Conservation (phyloP, 1,140 invertebrate genomes). For the Platyscapa corneri region DNA sequence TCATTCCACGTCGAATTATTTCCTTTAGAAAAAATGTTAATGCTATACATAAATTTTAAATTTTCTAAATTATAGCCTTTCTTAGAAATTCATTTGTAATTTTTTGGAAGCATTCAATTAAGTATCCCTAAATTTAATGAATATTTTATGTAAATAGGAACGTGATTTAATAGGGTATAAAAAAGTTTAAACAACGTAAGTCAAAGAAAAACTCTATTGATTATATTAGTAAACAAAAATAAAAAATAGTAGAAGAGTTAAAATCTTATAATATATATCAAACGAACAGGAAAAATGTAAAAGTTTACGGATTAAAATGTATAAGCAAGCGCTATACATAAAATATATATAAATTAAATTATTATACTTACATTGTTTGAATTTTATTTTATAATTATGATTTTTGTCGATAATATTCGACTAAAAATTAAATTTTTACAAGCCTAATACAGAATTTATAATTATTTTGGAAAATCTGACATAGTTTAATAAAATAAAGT, state of each 20-base stretch:
- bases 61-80: neutral
- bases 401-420: no score
- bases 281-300: neutral
- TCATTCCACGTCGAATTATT: neutral
- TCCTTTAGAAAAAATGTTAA: neutral
- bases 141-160: neutral
- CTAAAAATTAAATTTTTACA: no score
- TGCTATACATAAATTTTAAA: neutral
- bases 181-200: neutral
- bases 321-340: neutral
- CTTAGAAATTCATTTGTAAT: conserved; percentile 6
- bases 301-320: neutral
- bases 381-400: no score
- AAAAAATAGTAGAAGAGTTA: no score
- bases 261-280: neutral
- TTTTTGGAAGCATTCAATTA: neutral
- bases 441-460: no score
- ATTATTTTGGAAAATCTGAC: no score
- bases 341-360: neutral
- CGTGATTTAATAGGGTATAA: neutral
- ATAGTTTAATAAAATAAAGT: no score
- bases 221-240: neutral
- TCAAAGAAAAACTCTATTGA: neutral
- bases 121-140: neutral
- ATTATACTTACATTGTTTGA: neutral